phyloP scores from a whole-genome alignment of 2,113 vertebrate species.

The Lonchura striata region DNA sequence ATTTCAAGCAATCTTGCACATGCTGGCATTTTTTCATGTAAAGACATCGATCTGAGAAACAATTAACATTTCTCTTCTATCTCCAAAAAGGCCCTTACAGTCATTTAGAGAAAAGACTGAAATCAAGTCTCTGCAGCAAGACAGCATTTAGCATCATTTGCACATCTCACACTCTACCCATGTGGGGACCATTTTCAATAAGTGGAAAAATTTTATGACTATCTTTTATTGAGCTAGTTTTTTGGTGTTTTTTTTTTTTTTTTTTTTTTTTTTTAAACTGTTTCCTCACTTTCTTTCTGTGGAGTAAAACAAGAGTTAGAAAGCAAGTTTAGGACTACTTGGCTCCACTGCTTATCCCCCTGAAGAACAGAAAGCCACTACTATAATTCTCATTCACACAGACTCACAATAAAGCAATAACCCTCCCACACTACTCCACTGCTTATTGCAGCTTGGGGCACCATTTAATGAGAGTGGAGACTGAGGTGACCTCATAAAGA shows the following conservation, averaged over 20 bases:
- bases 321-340: neutral
- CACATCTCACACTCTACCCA: neutral
- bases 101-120: neutral
- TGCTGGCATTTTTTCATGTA: neutral
- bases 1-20: neutral
- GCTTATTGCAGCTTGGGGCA: neutral
- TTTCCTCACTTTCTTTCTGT: neutral
- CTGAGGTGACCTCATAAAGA: neutral
- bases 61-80: neutral
- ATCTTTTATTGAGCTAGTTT: neutral
- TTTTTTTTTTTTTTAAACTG: neutral
- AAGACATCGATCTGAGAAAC: neutral
- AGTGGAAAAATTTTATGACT: neutral
- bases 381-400: neutral
- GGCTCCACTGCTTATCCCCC: neutral
- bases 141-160: neutral
- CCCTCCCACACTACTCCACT: neutral
- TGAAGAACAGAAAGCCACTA: neutral
- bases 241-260: neutral
- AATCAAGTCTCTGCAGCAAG: neutral
- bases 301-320: neutral
- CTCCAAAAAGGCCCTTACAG: neutral
- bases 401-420: neutral
- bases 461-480: neutral
- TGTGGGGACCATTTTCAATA: fast-evolving